Base-by-base conservation (phyloP, 2,113 vertebrate genomes). In the Prietella phreatophila region DNA sequence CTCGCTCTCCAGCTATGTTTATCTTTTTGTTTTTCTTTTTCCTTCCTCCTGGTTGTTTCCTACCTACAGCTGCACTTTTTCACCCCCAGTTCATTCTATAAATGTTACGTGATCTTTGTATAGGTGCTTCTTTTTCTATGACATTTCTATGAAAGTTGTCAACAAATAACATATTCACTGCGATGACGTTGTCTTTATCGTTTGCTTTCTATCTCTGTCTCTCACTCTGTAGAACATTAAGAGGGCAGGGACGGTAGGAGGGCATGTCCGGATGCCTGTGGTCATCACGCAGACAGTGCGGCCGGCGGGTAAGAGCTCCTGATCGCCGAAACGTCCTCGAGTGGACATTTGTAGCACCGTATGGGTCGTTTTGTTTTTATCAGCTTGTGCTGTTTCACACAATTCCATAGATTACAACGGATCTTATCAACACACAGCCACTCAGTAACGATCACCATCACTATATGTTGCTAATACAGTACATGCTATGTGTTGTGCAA, bases 251-350 rank as follows among this genome's bases (percentile, higher is more conserved):
- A 89, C 93, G 73, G 89, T 95, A 83, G 91, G 94, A 86, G 94
- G 94, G 91, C 96, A 95, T 92, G 95, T 97, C 90, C 95, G 95
- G 88, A 96, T 97, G 95, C 96, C 96, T 27, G 92, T 96, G 91
- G 95, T 96, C 93, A 95, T 96, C 94, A 96, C 95, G 61, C 95
- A 96, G 93, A 95, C 95, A 58, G 91, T 96, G 92, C 95, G 95
- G 94, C 86, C 94, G 71, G 95, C 95, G 96, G 96, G 96, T 97
- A 94, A 91, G 88, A 82, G 80, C 82, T 88, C 88, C 91, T 87
- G 92, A 87, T 89, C 39, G 47, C 15, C 15, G 1, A 19, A 19
- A 39, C 5, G 8, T 30, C 63, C 13, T 5, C 1, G 7, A 25
- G 4, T 14, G 17, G 33, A 36, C 17, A 36, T 71, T 19, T 2